phyloP scores from a whole-genome alignment of 2,113 vertebrate genomes.

The Siphamia tubifer region DNA sequence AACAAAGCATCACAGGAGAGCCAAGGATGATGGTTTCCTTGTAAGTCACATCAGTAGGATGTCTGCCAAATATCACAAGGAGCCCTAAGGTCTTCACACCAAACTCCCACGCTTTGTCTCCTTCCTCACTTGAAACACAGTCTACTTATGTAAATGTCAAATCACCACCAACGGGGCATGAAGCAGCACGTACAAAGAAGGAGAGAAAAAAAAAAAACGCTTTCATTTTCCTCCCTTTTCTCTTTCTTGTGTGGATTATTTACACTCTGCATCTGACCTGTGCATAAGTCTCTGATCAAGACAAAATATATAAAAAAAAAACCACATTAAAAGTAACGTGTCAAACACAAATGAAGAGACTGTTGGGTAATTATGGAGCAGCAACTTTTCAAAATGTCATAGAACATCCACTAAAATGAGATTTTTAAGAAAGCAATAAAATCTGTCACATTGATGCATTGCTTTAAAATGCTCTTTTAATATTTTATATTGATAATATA shows the following conservation, averaged over 20 bases:
- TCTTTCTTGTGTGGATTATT: not conserved
- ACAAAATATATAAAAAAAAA: not conserved
- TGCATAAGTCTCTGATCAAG: not conserved
- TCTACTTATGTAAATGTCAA: not conserved
- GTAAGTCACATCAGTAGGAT: slow-evolving; percentile 24
- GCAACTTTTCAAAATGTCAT: not conserved
- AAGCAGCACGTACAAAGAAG: not conserved
- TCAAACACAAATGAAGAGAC: not conserved
- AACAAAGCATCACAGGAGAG: slow-evolving; percentile 58
- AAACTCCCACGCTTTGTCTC: slow-evolving; percentile 14
- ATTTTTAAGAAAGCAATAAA: no score
- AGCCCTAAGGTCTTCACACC: slow-evolving; percentile 17
- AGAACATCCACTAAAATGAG: not conserved
- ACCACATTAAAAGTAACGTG: no score
- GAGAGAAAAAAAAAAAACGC: not conserved
- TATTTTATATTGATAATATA: not conserved
- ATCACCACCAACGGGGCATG: not conserved
- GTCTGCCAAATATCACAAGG: slow-evolving; percentile 18
- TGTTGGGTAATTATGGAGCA: no score
- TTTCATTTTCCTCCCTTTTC: not conserved
- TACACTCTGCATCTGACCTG: not conserved
- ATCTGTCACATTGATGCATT: not conserved
- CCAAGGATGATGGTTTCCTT: slow-evolving; percentile 59
- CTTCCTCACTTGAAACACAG: not conserved
- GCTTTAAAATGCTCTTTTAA: not conserved